Base-by-base conservation (phyloP, 2,888 invertebrate genomes). In the Epiperipatus broadwayi region DNA sequence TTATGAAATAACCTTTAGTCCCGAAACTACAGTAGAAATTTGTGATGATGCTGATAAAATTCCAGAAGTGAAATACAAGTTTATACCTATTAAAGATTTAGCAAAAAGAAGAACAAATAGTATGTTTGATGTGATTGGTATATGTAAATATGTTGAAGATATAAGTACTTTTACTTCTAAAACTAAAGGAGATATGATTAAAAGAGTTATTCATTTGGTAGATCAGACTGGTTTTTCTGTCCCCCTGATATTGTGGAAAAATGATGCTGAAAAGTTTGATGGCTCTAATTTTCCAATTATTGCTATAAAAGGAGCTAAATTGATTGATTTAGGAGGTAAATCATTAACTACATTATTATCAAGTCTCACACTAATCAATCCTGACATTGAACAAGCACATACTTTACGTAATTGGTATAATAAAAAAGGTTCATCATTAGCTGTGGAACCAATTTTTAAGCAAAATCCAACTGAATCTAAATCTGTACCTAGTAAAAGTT, bases 221-320 rank as follows among this genome's bases (percentile, higher is more conserved):
- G 97, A 97, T 59, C 71, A 75, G 43, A 73, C 80, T 12, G 75
- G 75, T 40, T n/a, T n/a, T n/a, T n/a, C n/a, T n/a, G n/a, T n/a
- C n/a, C 62, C 61, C n/a, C 54, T 93, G 3, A 89, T 91, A 1
- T 58, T 97, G 1, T 97, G 97, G 97, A 87, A 83, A 3, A 67
- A 65, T 21, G 76, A 61, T 53, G 91, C 93, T 0, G 78, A 79
- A 52, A 72, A 70, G 41, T 93, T 93, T 56, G 73, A 78, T 50
- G 75, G 71, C 0, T 65, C 66, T 37, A 63, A 67, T 4, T 72
- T 78, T 52, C 84, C 89, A 2, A 75, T 95, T 1, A 54, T 97
- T 21, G 76, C 81, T 14, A 67, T 81, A 2, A 93, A 91, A 66
- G 77, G 78, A 3, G 83, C 73, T 0, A 71, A 73, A 18, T 63